phyloP scores from a whole-genome alignment of 2,888 invertebrate species.

The Acanthococcus lagerstroemiae region DNA sequence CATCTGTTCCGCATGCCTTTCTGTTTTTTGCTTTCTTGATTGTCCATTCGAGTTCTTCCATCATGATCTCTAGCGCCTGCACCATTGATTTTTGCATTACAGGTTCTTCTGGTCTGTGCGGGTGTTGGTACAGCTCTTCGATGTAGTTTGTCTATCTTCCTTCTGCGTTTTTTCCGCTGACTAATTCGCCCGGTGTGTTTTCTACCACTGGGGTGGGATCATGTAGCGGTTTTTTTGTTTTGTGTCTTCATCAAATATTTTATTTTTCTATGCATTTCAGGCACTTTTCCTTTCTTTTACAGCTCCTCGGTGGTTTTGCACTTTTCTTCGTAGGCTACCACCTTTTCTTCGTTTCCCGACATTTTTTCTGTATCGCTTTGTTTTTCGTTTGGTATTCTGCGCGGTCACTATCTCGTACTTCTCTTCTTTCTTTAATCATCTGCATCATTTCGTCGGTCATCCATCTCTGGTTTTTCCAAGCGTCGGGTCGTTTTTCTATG shows the following conservation, averaged over 20 bases:
- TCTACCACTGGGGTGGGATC: neutral
- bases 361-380: slow-evolving; percentile 5
- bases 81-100: neutral
- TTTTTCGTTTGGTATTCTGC: slow-evolving; percentile 2
- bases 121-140: neutral
- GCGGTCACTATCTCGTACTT: neutral
- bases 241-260: too few relatives aligned
- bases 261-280: too few relatives aligned
- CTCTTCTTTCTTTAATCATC: slow-evolving; percentile 7
- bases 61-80: neutral
- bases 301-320: slow-evolving; percentile 6
- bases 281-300: too few relatives aligned
- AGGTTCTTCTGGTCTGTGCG: neutral
- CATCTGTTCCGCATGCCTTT: neutral
- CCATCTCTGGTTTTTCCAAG: slow-evolving; percentile 4
- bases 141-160: slow-evolving; percentile 3
- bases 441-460: slow-evolving; percentile 1
- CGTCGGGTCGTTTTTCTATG: too few relatives aligned
- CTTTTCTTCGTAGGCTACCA: slow-evolving; percentile 5
- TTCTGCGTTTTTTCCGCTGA: neutral
- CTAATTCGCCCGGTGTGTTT: neutral
- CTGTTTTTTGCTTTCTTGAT: slow-evolving; percentile 8
- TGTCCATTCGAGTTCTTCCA: slow-evolving; percentile 1
- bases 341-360: neutral
- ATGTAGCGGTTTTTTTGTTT: neutral